Base-by-base conservation (phyloP, 2,888 invertebrate genomes). In the Trissolcus brochymenae region DNA sequence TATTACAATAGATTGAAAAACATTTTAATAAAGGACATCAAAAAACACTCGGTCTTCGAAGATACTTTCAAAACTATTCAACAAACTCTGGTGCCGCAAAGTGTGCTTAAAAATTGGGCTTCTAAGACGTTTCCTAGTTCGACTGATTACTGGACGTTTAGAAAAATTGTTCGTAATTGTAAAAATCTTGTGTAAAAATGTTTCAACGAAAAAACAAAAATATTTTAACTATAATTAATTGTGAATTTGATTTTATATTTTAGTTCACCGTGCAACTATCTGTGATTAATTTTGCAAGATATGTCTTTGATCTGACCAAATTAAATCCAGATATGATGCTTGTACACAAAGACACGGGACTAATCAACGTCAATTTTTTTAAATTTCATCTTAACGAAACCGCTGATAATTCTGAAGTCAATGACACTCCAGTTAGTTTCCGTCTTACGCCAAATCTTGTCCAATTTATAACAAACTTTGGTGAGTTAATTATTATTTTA, bases 311-410 rank as follows among this genome's bases (percentile, higher is more conserved):
- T 88, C 91, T 99, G 82, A 97, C 97, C 0, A 91, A 98, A 54
- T 92, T 98, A 81, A 98, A 97, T 90, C 97, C 98, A 0, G 98
- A 98, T 89, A 98, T 98, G 97, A 95, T 98, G 94, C 98, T 98
- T 86, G 92, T 99, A 79, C 98, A 98, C 89, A 98, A 98, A 89
- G 98, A 98, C 90, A 97, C 97, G 13, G 99, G 98, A 0, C 92
- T 98, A 14, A 94, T 98, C 86, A 98, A 97, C 88, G 94, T 98
- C 46, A 94, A 98, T 0, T 98, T 98, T 90, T 98, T 96, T 90
- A 97, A 97, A 89, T 98, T 98, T 87, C 98, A 98, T 87, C 94
- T 98, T 59, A 97, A 98, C 82, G 98, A 98, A 85, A 92, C 94
- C 67, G 25, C 2, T 25, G 4, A 6, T 25, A 6, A 25, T 25